These are phyloP conservation scores for Genyomyrus donnyi DNA, from an alignment of 2,113 vertebrate genomes.

Conservation along the genomic window DNA sequence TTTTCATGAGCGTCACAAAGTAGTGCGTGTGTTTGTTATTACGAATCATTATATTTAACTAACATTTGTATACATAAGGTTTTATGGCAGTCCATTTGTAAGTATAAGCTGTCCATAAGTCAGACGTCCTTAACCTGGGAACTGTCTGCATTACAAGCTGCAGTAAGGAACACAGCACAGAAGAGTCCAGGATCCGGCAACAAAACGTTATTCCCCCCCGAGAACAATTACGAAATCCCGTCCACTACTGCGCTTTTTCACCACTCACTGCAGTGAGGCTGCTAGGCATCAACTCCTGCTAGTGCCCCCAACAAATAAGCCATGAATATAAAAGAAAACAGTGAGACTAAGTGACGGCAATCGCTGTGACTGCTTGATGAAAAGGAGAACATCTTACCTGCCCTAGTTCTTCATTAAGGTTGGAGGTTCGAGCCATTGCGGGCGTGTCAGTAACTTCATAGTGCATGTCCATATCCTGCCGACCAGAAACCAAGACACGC, in stretches of 20 bases:
- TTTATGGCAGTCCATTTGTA: background rate
- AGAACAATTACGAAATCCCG: background rate
- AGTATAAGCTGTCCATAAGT: background rate
- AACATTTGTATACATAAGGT: background rate
- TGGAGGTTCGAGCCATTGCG: constrained; percentile 93
- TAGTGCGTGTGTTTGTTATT: background rate
- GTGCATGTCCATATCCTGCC: constrained; percentile 89
- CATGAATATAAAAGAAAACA: background rate
- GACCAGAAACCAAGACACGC: constrained; percentile 4
- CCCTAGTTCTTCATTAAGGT: constrained; percentile 94
- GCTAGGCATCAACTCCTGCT: background rate
- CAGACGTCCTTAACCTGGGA: background rate
- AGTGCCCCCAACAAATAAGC: background rate
- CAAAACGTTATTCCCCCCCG: background rate
- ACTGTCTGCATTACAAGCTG: background rate
- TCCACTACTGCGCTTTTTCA: background rate
- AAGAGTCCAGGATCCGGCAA: background rate
- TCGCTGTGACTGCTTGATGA: background rate
- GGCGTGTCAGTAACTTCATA: constrained; percentile 89
- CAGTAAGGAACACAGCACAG: background rate
- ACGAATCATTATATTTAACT: background rate
- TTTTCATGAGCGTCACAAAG: background rate
- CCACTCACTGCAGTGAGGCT: background rate
- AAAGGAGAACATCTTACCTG: constrained; percentile 63
- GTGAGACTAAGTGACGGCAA: background rate